Conservation (phyloP, 1,140 invertebrate species). For the Apis laboriosa region DNA sequence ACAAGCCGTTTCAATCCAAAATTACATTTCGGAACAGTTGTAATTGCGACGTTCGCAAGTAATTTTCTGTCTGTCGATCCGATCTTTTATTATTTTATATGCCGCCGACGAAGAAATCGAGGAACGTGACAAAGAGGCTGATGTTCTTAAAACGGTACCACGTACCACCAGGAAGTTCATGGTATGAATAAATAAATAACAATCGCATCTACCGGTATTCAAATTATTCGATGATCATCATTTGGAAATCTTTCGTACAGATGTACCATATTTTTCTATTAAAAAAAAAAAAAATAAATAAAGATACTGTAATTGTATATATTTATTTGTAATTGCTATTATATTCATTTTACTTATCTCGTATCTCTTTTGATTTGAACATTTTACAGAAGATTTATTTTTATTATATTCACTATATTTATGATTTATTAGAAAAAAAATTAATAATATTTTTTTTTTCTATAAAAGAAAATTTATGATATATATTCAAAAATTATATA, state of each 20-base stretch:
- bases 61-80: neutral
- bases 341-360: no score
- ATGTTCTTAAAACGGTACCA: constrained; percentile 16
- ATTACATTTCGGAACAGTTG: constrained; percentile 1
- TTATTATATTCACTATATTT: no score
- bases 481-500: no score
- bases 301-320: no score
- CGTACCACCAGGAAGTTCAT: constrained; percentile 24
- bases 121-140: constrained; percentile 25
- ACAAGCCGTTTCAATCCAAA: neutral
- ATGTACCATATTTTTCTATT: no score
- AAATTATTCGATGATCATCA: neutral
- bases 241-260: neutral
- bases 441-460: no score
- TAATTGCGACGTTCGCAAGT: constrained; percentile 7
- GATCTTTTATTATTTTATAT: constrained; percentile 27
- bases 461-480: no score
- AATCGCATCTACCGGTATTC: neutral
- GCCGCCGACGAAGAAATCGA: constrained; percentile 2
- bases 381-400: no score
- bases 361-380: no score
- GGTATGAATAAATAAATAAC: constrained; percentile 32
- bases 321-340: no score
- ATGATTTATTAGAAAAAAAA: no score
- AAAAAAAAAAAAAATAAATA: no score